Conservation (phyloP, 2,797 vertebrate species). For the Syndactyla subalaris region DNA sequence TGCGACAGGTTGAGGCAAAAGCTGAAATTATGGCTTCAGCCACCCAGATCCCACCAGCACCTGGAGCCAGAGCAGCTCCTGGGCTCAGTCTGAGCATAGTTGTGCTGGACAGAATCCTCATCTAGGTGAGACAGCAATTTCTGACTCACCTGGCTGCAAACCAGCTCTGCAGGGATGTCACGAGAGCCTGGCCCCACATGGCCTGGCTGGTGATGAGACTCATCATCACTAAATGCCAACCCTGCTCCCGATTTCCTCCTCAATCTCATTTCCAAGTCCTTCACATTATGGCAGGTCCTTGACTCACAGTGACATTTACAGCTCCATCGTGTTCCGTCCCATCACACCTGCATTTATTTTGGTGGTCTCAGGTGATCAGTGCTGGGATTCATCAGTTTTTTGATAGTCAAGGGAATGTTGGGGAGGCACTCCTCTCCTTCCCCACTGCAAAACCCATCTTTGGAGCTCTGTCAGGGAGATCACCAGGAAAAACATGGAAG, state of each 20-base stretch:
- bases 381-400: neutral
- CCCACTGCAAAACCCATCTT: neutral
- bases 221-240: fast-evolving
- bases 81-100: neutral
- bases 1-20: neutral
- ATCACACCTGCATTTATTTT: fast-evolving
- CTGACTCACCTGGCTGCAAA: neutral
- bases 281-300: neutral
- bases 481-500: fast-evolving
- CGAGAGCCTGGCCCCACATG: fast-evolving
- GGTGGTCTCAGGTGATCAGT: no score
- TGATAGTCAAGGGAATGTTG: neutral
- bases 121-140: fast-evolving
- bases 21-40: neutral
- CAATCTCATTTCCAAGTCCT: neutral
- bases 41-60: neutral
- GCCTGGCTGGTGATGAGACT: neutral
- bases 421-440: neutral
- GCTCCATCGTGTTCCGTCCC: neutral
- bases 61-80: fast-evolving
- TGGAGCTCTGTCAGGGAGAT: neutral
- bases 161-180: fast-evolving
- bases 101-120: neutral
- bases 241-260: neutral
- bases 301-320: neutral